These are phyloP conservation scores for Heliocidaris erythrogramma DNA, from an alignment of 35 echinoderm and acorn worm genomes.

Conservation along the genomic window DNA sequence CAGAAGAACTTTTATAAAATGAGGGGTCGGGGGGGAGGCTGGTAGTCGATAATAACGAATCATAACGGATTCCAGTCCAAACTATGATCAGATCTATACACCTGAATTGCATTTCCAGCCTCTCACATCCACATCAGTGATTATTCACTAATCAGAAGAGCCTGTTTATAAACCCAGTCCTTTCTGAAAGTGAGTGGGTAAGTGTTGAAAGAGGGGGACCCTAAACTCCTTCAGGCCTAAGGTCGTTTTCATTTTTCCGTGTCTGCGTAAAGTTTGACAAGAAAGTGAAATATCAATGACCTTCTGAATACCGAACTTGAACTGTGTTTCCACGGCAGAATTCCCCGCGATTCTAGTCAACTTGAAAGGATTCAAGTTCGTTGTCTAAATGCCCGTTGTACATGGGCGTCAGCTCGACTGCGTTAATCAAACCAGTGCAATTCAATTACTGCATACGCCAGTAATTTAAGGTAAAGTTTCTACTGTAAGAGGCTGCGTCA, in stretches of 20 bases:
- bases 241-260: neutral
- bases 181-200: neutral
- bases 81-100: neutral
- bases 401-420: no score
- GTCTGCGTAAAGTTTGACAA: neutral
- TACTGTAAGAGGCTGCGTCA: no score
- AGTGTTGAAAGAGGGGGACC: neutral
- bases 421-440: no score
- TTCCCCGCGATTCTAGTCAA: neutral
- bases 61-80: neutral
- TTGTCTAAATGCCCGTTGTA: no score
- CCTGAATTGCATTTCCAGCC: neutral
- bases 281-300: constrained; percentile 11
- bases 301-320: neutral
- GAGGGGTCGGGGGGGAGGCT: neutral
- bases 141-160: neutral
- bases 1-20: no score
- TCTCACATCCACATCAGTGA: neutral
- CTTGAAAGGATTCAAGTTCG: no score
- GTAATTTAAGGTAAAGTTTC: no score
- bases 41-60: neutral
- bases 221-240: neutral
- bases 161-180: neutral
- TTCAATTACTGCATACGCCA: no score
- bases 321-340: neutral